phyloP scores from a whole-genome alignment of 2,113 vertebrate genomes.

The Elephantulus edwardii region DNA sequence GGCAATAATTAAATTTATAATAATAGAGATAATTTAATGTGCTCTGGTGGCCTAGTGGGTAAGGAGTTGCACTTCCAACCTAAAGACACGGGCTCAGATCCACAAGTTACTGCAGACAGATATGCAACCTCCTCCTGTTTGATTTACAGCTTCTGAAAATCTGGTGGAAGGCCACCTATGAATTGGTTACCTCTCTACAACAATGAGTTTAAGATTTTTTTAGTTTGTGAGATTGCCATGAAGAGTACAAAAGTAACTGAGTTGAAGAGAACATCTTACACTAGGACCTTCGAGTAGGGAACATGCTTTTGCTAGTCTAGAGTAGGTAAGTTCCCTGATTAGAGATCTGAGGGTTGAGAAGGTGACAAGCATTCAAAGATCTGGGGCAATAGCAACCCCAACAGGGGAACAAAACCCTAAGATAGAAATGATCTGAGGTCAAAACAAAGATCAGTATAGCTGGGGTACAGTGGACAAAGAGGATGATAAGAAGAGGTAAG shows the following conservation, averaged over 20 bases:
- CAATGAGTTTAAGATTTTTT: no score
- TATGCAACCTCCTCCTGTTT: no score
- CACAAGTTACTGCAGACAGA: no score
- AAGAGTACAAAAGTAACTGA: neutral
- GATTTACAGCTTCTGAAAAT: no score
- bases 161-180: no score
- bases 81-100: no score
- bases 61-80: no score
- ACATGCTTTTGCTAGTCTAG: neutral
- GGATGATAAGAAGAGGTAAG: neutral
- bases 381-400: no score
- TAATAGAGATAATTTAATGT: neutral
- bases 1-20: no score
- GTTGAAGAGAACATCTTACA: no score
- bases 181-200: no score
- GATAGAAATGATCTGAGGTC: neutral
- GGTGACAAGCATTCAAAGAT: neutral
- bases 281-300: rapidly evolving
- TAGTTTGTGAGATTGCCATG: neutral
- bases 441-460: neutral
- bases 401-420: neutral
- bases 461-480: neutral
- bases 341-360: neutral
- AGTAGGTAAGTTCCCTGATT: neutral
- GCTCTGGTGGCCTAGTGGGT: no score